A percentile compares a stretch with the other conserved stretches of the same genome.
Evolutionary conservation across 2,113 vertebrate species (phyloP).

Genomic region (Pedionomus torquatus): DNA sequence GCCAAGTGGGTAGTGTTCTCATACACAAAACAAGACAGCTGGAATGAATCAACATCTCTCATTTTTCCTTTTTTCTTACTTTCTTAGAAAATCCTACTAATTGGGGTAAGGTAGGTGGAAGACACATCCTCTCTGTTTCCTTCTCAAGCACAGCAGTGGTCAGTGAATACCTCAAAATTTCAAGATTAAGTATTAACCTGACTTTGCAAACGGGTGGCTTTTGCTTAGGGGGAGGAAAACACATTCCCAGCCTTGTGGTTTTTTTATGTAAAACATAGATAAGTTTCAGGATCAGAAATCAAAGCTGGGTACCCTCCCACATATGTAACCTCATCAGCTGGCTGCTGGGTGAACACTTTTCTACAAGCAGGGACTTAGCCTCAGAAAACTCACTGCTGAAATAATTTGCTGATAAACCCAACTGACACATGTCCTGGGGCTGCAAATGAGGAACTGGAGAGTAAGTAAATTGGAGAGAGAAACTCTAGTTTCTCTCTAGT

Average conservation of each 20-base stretch:
- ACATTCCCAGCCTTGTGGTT: not conserved
- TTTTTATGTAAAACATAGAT: not conserved
- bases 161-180: not conserved
- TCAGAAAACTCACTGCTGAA: not conserved
- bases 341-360: not conserved
- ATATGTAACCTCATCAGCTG: not conserved
- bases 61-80: not conserved
- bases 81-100: not conserved
- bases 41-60: not conserved
- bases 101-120: not conserved
- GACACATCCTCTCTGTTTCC: not conserved
- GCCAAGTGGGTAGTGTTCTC: not conserved
- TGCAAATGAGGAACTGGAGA: not conserved
- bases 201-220: not conserved
- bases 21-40: not conserved
- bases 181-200: not conserved
- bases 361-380: not conserved
- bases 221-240: not conserved
- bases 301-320: not conserved
- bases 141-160: not conserved
- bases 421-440: not conserved
- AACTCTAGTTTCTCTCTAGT: not conserved
- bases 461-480: not conserved
- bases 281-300: not conserved
- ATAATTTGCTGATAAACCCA: not conserved